Evolutionary conservation across 2,797 vertebrate genomes (phyloP).

Genomic region (Danio tinwini): DNA sequence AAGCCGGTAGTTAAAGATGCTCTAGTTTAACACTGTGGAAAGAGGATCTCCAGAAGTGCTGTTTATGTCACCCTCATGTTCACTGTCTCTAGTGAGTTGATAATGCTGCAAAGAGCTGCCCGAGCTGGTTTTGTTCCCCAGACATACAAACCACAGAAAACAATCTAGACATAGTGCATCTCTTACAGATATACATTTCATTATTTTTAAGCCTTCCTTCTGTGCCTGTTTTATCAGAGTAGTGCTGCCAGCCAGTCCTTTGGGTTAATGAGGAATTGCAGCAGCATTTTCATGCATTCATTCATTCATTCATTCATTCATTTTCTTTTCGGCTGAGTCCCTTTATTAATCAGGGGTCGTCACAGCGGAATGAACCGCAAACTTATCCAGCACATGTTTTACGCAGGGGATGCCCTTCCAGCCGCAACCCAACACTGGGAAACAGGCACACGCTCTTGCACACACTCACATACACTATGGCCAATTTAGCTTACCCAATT

Average conservation of each 20-base stretch:
- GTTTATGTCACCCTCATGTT: conserved; percentile 3
- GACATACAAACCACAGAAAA: conserved; percentile 1
- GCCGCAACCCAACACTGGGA: too few relatives aligned
- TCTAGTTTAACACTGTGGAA: background rate
- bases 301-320: too few relatives aligned
- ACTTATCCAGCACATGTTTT: too few relatives aligned
- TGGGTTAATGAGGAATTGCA: background rate
- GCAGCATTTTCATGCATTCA: too few relatives aligned
- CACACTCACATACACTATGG: too few relatives aligned
- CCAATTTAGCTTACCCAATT: too few relatives aligned
- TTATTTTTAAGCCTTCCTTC: background rate
- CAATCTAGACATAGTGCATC: background rate
- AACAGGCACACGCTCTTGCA: too few relatives aligned
- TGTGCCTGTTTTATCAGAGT: background rate
- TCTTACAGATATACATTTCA: background rate
- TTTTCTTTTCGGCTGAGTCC: too few relatives aligned
- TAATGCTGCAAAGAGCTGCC: background rate
- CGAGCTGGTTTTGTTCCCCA: conserved; percentile 11
- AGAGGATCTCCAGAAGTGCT: background rate
- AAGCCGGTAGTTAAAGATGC: background rate
- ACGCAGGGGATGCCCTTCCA: too few relatives aligned
- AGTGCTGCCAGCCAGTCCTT: background rate
- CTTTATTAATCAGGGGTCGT: too few relatives aligned
- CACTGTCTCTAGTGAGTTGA: background rate
- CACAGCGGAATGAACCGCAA: too few relatives aligned